Conservation (phyloP, 2,888 invertebrate species). For the Galerucella pusilla region DNA sequence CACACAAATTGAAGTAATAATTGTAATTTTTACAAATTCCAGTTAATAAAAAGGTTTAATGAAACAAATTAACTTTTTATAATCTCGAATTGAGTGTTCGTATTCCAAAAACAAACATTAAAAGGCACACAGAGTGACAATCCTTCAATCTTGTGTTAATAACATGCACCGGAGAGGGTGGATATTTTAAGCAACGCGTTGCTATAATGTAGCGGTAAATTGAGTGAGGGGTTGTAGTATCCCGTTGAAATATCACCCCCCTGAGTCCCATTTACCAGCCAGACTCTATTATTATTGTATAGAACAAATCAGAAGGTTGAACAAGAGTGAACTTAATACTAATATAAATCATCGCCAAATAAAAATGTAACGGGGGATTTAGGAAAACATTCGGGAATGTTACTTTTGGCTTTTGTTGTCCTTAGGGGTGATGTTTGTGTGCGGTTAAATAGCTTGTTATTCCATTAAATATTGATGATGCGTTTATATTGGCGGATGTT, state of each 20-base stretch:
- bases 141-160: slow-evolving; percentile 45
- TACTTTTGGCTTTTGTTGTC: slow-evolving; percentile 35
- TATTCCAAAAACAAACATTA: slow-evolving; percentile 1
- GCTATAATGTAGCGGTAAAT: slow-evolving; percentile 67
- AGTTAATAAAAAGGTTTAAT: not conserved
- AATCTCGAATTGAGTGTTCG: not conserved
- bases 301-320: slow-evolving; percentile 67
- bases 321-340: slow-evolving; percentile 65
- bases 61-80: not conserved
- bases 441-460: slow-evolving; percentile 50
- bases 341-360: slow-evolving; percentile 65
- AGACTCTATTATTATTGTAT: slow-evolving; percentile 67
- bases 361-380: slow-evolving; percentile 59
- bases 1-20: too few relatives aligned
- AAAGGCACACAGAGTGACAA: slow-evolving; percentile 24
- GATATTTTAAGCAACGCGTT: slow-evolving; percentile 62
- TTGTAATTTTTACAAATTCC: not conserved
- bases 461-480: slow-evolving; percentile 47
- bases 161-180: slow-evolving; percentile 52
- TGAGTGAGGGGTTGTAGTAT: slow-evolving; percentile 54
- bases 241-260: slow-evolving; percentile 65
- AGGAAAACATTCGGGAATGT: slow-evolving; percentile 47
- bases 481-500: slow-evolving; percentile 17
- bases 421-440: slow-evolving; percentile 38
- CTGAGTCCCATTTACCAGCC: slow-evolving; percentile 65